These are phyloP conservation scores for Drosophila lacicola DNA, from an alignment of 2,888 invertebrate genomes.

Conservation along the genomic window DNA sequence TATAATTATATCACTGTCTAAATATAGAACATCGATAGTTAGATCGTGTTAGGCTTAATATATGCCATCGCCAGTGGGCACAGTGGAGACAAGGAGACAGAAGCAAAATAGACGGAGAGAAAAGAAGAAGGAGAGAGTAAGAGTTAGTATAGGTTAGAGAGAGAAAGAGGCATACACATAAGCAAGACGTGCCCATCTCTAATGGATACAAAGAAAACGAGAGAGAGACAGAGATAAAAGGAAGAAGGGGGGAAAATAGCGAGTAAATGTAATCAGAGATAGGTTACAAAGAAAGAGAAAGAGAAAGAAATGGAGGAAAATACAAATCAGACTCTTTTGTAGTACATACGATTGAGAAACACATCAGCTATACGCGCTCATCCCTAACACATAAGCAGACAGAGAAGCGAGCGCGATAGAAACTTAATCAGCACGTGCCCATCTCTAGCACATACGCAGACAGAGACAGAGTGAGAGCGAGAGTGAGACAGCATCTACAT, in stretches of 20 bases:
- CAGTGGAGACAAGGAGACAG: too few species aligned
- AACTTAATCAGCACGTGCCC: slow-evolving; percentile 12
- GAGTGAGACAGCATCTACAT: slow-evolving; percentile 1
- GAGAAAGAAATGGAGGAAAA: background rate
- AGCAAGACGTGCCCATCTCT: too few species aligned
- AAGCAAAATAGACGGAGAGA: too few species aligned
- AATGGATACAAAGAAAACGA: background rate
- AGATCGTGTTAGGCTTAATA: too few species aligned
- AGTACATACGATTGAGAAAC: too few species aligned
- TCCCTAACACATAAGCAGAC: background rate
- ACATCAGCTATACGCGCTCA: background rate
- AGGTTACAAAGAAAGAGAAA: too few species aligned
- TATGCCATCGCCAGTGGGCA: too few species aligned
- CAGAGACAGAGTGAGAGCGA: background rate
- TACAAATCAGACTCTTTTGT: too few species aligned
- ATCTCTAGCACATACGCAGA: slow-evolving; percentile 8
- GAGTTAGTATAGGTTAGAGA: background rate
- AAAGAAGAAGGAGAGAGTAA: background rate
- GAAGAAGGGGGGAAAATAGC: too few species aligned
- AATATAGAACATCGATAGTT: too few species aligned
- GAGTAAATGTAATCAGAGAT: too few species aligned
- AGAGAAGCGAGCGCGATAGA: background rate
- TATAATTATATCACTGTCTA: too few species aligned
- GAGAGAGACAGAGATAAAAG: background rate
- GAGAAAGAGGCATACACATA: background rate